Evolutionary conservation across 2,113 vertebrate genomes (phyloP).

Genomic region (Cottus gobio): DNA sequence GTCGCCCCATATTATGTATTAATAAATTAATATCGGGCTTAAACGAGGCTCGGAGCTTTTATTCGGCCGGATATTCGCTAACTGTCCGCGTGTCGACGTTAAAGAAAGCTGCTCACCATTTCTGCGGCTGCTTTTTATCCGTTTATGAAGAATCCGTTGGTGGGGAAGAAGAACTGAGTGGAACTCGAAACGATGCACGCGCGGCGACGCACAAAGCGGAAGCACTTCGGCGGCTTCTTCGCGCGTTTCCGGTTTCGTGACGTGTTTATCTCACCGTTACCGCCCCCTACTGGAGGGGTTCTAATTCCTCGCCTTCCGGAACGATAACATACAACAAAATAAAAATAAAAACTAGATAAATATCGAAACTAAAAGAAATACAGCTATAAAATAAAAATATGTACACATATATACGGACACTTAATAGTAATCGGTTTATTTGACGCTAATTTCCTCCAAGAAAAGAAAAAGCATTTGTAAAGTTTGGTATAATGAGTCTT

Average conservation of each 20-base stretch:
- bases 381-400: not conserved
- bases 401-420: too few relatives aligned
- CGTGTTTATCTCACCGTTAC: not conserved
- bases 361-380: not conserved
- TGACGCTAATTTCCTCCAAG: too few relatives aligned
- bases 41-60: not conserved
- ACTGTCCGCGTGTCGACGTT: too few relatives aligned
- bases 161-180: not conserved
- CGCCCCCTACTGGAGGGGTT: not conserved
- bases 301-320: not conserved
- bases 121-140: not conserved
- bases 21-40: not conserved
- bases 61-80: too few relatives aligned
- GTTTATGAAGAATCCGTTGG: not conserved
- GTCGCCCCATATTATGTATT: too few relatives aligned
- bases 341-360: not conserved
- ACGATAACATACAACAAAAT: not conserved
- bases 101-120: constrained; percentile 46
- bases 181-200: not conserved
- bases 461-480: too few relatives aligned
- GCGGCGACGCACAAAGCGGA: constrained; percentile 8
- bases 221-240: not conserved
- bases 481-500: too few relatives aligned
- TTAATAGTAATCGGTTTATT: too few relatives aligned
- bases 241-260: constrained; percentile 6